Conservation (phyloP, 2,888 invertebrate species). For the Nudaria mundana region DNA sequence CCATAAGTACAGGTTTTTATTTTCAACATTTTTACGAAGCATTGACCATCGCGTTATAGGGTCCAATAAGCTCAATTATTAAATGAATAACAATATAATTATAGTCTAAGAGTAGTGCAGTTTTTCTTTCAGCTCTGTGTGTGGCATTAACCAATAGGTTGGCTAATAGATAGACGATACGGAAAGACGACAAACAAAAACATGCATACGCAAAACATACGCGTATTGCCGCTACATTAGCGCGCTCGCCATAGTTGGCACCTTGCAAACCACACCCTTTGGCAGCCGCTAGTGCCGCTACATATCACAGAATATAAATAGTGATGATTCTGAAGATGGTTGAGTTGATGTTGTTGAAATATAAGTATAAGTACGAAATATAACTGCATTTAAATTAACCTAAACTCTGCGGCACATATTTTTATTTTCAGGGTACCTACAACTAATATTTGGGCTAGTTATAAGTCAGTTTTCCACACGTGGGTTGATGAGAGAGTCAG, state of each 20-base stretch:
- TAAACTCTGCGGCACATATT: too few species aligned
- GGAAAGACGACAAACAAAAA: slow-evolving; percentile 64
- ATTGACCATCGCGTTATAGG: slow-evolving; percentile 4
- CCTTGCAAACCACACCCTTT: slow-evolving; percentile 64
- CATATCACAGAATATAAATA: slow-evolving; percentile 55
- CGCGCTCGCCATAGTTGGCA: slow-evolving; percentile 80
- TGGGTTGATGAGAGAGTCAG: too few species aligned
- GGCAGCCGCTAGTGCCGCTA: slow-evolving; percentile 53
- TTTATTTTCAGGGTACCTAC: too few species aligned
- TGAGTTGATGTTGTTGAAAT: slow-evolving; percentile 31
- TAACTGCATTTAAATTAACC: too few species aligned
- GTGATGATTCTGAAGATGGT: slow-evolving; percentile 51
- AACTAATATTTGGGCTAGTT: too few species aligned
- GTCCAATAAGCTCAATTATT: slow-evolving; percentile 13
- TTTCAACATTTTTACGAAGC: slow-evolving; percentile 8
- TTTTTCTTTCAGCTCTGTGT: slow-evolving; percentile 41
- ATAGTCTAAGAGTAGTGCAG: slow-evolving; percentile 3
- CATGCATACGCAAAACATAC: too few species aligned
- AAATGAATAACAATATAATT: slow-evolving; percentile 10
- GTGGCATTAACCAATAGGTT: slow-evolving; percentile 52
- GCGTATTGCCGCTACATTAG: slow-evolving; percentile 69
- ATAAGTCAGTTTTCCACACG: too few species aligned
- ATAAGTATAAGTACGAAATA: not conserved
- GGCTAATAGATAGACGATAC: slow-evolving; percentile 56
- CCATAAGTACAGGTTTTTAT: too few species aligned